Conservation (phyloP, 2,797 vertebrate species). For the Acanthurus leucopareius region DNA sequence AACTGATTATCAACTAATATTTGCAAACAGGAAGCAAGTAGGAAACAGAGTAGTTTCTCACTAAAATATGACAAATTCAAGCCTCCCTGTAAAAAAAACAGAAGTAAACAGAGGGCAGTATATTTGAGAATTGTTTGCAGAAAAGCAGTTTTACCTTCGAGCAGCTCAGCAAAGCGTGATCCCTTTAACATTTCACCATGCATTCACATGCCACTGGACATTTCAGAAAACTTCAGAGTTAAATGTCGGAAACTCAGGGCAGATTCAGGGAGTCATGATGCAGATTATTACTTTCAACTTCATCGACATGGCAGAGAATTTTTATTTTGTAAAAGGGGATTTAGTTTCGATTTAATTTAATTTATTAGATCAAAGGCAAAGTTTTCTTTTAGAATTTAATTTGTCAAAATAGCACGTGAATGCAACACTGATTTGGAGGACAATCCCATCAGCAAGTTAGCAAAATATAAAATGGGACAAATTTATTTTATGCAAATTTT, state of each 20-base stretch:
- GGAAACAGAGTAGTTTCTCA: too few relatives aligned
- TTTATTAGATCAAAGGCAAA: not conserved
- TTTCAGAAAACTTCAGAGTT: not conserved
- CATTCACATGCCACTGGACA: conserved; percentile 8
- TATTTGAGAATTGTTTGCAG: conserved; percentile 49
- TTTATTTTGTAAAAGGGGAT: too few relatives aligned
- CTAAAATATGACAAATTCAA: not conserved
- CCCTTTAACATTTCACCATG: not conserved
- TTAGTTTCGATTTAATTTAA: too few relatives aligned
- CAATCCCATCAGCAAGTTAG: conserved; percentile 7
- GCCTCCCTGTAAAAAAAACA: not conserved
- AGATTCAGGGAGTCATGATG: not conserved
- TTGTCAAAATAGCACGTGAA: conserved; percentile 25
- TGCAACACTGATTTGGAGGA: conserved; percentile 2
- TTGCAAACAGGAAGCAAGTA: not conserved
- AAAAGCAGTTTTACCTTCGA: conserved; percentile 18
- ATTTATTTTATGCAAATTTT: too few relatives aligned
- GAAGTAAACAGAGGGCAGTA: not conserved
- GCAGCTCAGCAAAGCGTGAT: not conserved
- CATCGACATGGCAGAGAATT: too few relatives aligned
- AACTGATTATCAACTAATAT: too few relatives aligned
- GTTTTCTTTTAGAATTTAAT: not conserved
- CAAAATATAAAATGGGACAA: not conserved
- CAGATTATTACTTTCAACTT: too few relatives aligned
- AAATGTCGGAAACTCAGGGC: not conserved